These are phyloP conservation scores for Rhombomys opimus DNA, from an alignment of 2,113 vertebrate species.

Conservation along the genomic window DNA sequence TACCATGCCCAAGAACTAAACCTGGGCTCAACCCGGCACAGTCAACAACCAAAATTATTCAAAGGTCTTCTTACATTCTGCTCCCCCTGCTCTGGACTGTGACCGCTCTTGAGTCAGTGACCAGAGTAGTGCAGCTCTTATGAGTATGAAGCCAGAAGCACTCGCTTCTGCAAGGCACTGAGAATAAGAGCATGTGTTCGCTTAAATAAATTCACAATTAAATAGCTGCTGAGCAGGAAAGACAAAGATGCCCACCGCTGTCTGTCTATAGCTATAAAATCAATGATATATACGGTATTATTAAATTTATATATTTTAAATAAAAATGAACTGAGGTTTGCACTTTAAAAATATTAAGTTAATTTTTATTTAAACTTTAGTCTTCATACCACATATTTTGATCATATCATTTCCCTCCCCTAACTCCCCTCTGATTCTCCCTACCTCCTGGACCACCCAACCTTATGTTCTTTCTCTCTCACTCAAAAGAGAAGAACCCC, in stretches of 20 bases:
- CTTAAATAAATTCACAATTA: not conserved
- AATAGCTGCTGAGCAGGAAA: not conserved
- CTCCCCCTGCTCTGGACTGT: not conserved
- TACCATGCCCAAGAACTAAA: not conserved
- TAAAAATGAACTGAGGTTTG: not conserved
- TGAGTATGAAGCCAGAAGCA: not conserved
- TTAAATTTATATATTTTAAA: not conserved
- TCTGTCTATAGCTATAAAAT: not conserved
- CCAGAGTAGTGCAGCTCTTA: not conserved
- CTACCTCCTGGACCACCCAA: not conserved
- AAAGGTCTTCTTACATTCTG: not conserved
- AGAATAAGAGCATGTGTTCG: not conserved
- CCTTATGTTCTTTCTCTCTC: not conserved
- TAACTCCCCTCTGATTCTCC: not conserved
- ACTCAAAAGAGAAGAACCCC: not conserved
- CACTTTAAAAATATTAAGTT: not conserved
- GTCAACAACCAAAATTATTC: not conserved
- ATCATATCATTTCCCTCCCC: not conserved
- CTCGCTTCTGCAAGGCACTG: not conserved
- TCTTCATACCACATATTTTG: not conserved
- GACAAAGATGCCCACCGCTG: not conserved
- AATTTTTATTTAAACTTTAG: not conserved
- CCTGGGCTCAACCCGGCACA: not conserved
- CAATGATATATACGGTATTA: not conserved
- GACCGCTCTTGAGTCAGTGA: not conserved